A percentile compares a stretch with the other conserved stretches of the same genome.
phyloP scores from a whole-genome alignment of 2,797 vertebrate species.

The Anabas testudineus region DNA sequence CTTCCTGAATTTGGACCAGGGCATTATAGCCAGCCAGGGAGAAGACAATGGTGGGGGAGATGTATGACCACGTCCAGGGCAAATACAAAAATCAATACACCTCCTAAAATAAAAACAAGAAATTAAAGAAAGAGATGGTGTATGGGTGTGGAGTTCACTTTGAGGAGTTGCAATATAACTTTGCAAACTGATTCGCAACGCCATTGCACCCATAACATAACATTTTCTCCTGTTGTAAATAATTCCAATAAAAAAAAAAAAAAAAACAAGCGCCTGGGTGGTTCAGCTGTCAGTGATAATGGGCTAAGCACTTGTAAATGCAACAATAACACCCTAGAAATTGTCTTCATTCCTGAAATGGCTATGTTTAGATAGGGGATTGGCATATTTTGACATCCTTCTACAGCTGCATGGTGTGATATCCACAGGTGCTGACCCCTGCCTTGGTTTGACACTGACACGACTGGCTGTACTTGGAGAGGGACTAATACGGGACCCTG shows the following conservation, averaged over 20 bases:
- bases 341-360: constrained; percentile 55
- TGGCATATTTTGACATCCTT: constrained; percentile 70
- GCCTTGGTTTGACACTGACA: constrained; percentile 49
- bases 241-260: constrained; percentile 24
- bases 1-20: constrained; percentile 55
- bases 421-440: constrained; percentile 75
- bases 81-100: constrained; percentile 78
- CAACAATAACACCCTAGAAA: constrained; percentile 39
- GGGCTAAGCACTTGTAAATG: constrained; percentile 37
- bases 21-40: constrained; percentile 34
- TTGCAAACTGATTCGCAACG: constrained; percentile 45
- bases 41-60: constrained; percentile 39
- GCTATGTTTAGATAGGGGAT: constrained; percentile 15
- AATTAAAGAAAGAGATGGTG: constrained; percentile 47
- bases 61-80: constrained; percentile 39
- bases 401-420: constrained; percentile 41
- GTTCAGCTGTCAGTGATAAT: constrained; percentile 46
- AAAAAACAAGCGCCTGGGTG: constrained; percentile 28
- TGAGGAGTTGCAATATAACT: constrained; percentile 34
- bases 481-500: constrained; percentile 50
- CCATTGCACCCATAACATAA: constrained; percentile 35
- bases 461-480: constrained; percentile 43
- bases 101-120: constrained; percentile 62
- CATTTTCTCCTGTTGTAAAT: constrained; percentile 15
- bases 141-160: constrained; percentile 33